Percentiles rank a stretch among this genome's conserved stretches.
These are phyloP conservation scores for Damaliscus lunatus DNA, from an alignment of 2,113 vertebrate genomes.

Conservation along the genomic window DNA sequence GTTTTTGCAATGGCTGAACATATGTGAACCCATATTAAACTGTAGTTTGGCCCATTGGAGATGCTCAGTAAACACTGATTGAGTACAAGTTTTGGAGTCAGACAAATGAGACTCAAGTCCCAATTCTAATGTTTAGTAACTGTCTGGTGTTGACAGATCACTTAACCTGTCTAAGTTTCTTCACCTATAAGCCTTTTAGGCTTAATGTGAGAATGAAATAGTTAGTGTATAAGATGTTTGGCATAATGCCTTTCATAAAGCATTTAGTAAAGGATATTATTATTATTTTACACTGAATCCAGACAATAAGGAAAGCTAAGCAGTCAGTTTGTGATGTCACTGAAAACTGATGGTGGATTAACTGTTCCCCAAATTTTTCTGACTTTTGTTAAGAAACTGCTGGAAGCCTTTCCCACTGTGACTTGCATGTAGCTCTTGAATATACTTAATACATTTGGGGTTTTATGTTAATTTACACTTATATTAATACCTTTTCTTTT, in stretches of 20 bases:
- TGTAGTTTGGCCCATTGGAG: background rate
- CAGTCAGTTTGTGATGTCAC: background rate
- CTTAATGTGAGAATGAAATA: background rate
- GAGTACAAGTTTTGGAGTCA: background rate
- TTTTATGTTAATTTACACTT: background rate
- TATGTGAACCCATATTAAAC: background rate
- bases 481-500: background rate
- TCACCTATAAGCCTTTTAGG: background rate
- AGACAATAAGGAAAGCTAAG: background rate
- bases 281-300: background rate
- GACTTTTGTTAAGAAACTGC: background rate
- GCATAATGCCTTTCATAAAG: background rate
- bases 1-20: background rate
- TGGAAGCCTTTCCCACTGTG: background rate
- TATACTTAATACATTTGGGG: background rate
- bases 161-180: background rate
- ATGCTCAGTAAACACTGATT: background rate
- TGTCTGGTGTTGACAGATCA: background rate
- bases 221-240: background rate
- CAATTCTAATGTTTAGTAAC: background rate
- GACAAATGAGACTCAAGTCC: background rate
- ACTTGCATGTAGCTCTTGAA: background rate
- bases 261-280: background rate
- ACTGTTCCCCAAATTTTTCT: background rate
- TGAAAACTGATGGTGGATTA: background rate